These are phyloP conservation scores for Osmerus mordax DNA, from an alignment of 2,113 vertebrate genomes.

Conservation along the genomic window DNA sequence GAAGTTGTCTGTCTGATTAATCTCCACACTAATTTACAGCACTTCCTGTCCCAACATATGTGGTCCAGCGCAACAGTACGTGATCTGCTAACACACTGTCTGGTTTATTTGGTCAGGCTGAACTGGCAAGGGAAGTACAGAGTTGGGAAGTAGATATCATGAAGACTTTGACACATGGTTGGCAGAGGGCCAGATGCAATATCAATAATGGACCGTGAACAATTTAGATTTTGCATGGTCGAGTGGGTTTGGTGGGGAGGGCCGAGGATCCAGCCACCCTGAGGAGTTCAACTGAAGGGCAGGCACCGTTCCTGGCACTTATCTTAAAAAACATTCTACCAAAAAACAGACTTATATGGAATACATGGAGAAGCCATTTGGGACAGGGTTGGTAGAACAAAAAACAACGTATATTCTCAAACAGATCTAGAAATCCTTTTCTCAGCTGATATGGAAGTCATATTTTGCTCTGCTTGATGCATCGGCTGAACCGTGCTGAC, in stretches of 20 bases:
- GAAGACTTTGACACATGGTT: not conserved
- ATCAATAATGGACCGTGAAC: not conserved
- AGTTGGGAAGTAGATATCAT: not conserved
- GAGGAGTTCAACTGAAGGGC: not conserved
- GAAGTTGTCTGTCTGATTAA: slow-evolving; percentile 3
- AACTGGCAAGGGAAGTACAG: not conserved
- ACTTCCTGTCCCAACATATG: slow-evolving; percentile 23
- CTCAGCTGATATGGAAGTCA: not conserved
- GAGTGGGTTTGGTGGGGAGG: not conserved
- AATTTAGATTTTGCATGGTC: not conserved
- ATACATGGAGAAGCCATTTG: not conserved
- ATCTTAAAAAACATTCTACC: too few relatives aligned
- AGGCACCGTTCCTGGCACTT: not conserved
- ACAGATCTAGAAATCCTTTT: not conserved
- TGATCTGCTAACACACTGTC: not conserved
- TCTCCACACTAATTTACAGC: slow-evolving; percentile 10
- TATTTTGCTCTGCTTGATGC: not conserved
- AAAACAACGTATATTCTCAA: not conserved
- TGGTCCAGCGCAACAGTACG: slow-evolving; percentile 7
- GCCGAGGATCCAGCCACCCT: not conserved
- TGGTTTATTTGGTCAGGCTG: not conserved
- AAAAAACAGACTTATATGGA: not conserved
- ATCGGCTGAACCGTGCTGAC: not conserved
- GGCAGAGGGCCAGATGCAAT: not conserved
- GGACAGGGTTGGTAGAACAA: not conserved